Percentiles rank a stretch among this genome's conserved stretches.
These are phyloP conservation scores for Barbus barbus DNA, from an alignment of 2,113 vertebrate genomes.

Conservation along the genomic window DNA sequence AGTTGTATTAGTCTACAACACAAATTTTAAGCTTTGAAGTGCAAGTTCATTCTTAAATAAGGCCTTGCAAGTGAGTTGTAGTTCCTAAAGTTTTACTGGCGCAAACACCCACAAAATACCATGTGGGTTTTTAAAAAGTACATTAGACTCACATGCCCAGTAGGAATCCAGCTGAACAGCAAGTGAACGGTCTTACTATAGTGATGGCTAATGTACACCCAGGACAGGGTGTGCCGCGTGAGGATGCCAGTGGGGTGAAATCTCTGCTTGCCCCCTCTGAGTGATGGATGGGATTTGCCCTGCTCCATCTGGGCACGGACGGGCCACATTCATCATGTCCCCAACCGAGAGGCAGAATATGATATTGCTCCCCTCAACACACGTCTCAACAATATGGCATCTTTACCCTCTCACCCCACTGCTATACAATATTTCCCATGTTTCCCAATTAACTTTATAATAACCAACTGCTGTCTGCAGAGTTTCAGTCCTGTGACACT, in stretches of 20 bases:
- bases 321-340: constrained; percentile 86
- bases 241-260: constrained; percentile 68
- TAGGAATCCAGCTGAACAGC: not conserved
- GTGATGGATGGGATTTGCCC: constrained; percentile 86
- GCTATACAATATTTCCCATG: constrained; percentile 37
- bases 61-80: not conserved
- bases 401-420: constrained; percentile 1
- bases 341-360: constrained; percentile 74
- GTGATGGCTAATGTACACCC: constrained; percentile 4
- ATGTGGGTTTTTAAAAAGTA: not conserved
- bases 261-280: constrained; percentile 79
- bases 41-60: not conserved
- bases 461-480: constrained; percentile 18
- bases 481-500: constrained; percentile 34
- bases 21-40: not conserved
- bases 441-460: constrained; percentile 37
- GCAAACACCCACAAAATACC: not conserved
- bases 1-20: not conserved
- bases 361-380: constrained; percentile 72
- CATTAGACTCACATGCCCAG: too few species aligned
- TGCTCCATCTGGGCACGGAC: constrained; percentile 87
- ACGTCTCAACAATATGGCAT: constrained; percentile 51
- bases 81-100: not conserved
- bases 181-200: not conserved
- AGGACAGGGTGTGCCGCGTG: constrained; percentile 66